A percentile compares a stretch with the other conserved stretches of the same genome.
Evolutionary conservation across 1,140 invertebrate species (phyloP).

Genomic region (Olivierus martensii): DNA sequence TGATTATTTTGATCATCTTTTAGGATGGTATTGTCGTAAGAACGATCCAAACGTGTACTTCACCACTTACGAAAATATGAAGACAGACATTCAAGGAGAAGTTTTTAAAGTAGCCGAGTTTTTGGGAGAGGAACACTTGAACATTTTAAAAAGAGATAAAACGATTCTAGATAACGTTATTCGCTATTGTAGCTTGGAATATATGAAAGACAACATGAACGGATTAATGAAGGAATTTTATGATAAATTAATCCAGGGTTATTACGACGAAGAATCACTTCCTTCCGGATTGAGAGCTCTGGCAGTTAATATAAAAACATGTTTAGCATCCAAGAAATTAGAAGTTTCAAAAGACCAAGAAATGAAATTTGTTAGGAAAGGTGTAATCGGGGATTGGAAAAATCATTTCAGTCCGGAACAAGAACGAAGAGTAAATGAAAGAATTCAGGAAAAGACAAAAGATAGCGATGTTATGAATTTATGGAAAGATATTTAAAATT

Average conservation of each 20-base stretch:
- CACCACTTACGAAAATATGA: conserved; percentile 22
- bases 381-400: conserved; percentile 3
- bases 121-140: conserved; percentile 21
- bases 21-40: conserved; percentile 17
- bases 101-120: conserved; percentile 24
- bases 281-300: too few relatives aligned
- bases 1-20: conserved; percentile 30
- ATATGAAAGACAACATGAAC: conserved; percentile 5
- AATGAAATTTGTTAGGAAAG: conserved; percentile 4
- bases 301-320: too few relatives aligned
- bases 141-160: neutral
- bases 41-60: conserved; percentile 26
- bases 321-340: too few relatives aligned
- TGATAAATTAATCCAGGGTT: too few relatives aligned
- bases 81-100: neutral
- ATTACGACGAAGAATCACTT: too few relatives aligned
- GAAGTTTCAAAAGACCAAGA: too few relatives aligned
- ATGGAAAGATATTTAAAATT: too few relatives aligned
- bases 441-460: too few relatives aligned
- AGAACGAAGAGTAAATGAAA: too few relatives aligned
- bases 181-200: conserved; percentile 3
- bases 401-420: neutral
- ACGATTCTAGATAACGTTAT: conserved; percentile 1
- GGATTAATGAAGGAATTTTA: too few relatives aligned
- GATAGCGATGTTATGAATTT: too few relatives aligned